Base-by-base conservation (phyloP, 2,797 vertebrate genomes). In the Arctocebus calabarensis region DNA sequence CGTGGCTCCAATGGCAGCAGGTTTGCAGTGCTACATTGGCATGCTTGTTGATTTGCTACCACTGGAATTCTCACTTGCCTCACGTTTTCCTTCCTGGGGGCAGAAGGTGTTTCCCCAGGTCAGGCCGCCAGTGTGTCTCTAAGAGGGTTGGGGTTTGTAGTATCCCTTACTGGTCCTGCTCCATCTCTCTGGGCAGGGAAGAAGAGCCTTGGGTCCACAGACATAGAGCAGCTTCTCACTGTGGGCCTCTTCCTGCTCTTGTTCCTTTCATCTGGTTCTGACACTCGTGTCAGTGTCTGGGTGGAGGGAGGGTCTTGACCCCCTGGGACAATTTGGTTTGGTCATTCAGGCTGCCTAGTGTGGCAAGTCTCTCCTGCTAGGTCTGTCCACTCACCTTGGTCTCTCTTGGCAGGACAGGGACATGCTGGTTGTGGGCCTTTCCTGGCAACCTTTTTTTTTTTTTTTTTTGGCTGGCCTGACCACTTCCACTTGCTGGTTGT, bases 71-170 rank as follows among this genome's bases (percentile, higher is more conserved):
- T 57, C 37, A 59, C 32, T 13, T 45, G 20, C 37, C 71, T 22
- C 13, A 10, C 1, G 3, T 32, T 37, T 17, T 16, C 29, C 19
- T 17, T 17, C 23, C 8, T 29, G 2, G 19, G 55, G 12, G 4
- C 61, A 79, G 48, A 71, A 57, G n/a, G 19, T 3, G 19, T 79
- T 74, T 73, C n/a, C 16, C 23, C 23, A 23, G 17, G 43, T 37
- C n/a, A 17, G 25, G 13, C 57, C 55, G 23, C 55, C n/a, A 20
- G 4, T 74, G 12, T 62, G n/a, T 55, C 40, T 29, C 43, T 27
- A n/a, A 43, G 16, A 0, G 23, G 6, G 25, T n/a, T 3, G 16
- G 34, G 29, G 3, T 23, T n/a, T 16, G 1, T 8, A 5, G 16
- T 14, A 7, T 82, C 5, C 7, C 14, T 83, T 14, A 14, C 2